Base-by-base conservation (phyloP, 2,888 invertebrate genomes). In the Eilema sororculum region DNA sequence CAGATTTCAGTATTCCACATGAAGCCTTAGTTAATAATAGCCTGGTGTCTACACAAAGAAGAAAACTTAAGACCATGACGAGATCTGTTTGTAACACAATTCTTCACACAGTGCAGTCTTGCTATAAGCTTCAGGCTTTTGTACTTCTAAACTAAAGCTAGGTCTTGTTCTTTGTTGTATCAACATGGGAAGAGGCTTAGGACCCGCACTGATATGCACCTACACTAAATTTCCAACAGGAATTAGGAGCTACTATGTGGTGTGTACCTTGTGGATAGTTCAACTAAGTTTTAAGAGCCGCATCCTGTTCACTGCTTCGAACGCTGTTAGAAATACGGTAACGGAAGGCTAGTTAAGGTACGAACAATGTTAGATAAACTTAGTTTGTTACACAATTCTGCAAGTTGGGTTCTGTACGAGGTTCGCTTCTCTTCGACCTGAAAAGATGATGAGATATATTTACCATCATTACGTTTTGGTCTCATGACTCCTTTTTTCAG, bases 261-360 rank as follows among this genome's bases (percentile, higher is more conserved):
- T 20, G n/a, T 52, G 52, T 37, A 37, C 12, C 33, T 10, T 37
- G 33, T 37, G 10, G 52, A 52, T 24, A 37, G 16, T 24, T 37
- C 16, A 37, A 28, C 46, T 2, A 64, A 52, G 63, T 64, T 52
- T 64, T 52, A 52, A 46, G 46, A 64, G 46, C 52, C n/a, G n/a
- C 28, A 3, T 6, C 46, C 46, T 52, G 52, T 63, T 10, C 46
- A 25, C 10, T 3, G 5, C n/a, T 28, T 64, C 10, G 2, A 46
- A 64, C 13, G n/a, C 46, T 64, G n/a, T 52, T 28, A 28, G 46
- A 52, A 25, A n/a, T 25, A 12, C 10, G 2, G 5, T 25, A 24
- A 4, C 20, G 22, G n/a, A 46, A 25, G 20, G 16, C 46, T 1
- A 63, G 4, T 20, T 41, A 22, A 0, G 28, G 2, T 28, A 28